A percentile compares a stretch with the other conserved stretches of the same genome.
phyloP scores from a whole-genome alignment of 2,797 vertebrate genomes.

The Hypotaenidia philippensis region DNA sequence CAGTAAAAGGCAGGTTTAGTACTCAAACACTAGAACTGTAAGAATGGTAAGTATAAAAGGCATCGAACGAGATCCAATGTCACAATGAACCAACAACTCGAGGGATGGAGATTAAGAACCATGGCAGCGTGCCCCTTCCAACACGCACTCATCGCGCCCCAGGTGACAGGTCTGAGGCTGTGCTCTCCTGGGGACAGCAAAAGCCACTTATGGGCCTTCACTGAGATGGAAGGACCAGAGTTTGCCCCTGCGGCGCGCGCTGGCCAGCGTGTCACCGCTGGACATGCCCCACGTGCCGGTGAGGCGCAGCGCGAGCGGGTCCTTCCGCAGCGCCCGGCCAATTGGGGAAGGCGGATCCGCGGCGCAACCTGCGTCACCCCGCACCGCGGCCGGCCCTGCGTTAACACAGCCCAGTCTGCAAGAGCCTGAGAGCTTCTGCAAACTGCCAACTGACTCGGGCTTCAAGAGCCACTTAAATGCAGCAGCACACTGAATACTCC shows the following conservation, averaged over 20 bases:
- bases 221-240: background rate
- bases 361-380: accelerated
- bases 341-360: background rate
- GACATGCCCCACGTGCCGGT: background rate
- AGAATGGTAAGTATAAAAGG: slow-evolving; percentile 54
- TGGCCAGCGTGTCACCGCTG: background rate
- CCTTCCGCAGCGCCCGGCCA: background rate
- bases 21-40: slow-evolving; percentile 39
- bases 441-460: background rate
- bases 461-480: background rate
- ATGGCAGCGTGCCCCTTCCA: background rate
- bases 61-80: slow-evolving; percentile 28
- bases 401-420: background rate
- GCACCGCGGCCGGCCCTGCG: background rate
- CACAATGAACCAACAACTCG: slow-evolving; percentile 58
- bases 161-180: background rate
- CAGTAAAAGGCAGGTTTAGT: slow-evolving; percentile 67
- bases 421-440: background rate
- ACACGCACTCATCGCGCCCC: background rate
- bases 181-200: background rate
- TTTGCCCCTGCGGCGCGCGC: background rate
- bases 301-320: accelerated
- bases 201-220: background rate
- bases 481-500: background rate
- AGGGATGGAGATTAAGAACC: background rate